phyloP scores from a whole-genome alignment of 1,140 invertebrate genomes.

The Helicoverpa armigera region DNA sequence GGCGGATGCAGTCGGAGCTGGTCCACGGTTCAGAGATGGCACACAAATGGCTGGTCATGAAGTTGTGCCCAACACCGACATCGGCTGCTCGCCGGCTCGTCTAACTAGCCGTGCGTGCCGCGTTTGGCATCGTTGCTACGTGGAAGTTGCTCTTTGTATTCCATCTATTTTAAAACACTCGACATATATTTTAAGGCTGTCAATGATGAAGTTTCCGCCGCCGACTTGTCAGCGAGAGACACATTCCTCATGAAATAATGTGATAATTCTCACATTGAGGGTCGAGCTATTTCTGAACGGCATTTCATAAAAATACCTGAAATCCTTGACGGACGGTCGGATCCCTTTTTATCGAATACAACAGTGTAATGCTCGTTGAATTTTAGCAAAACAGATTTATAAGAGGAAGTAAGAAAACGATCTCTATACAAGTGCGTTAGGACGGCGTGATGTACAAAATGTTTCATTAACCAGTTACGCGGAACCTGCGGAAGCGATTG shows the following conservation, averaged over 20 bases:
- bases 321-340: too few species aligned
- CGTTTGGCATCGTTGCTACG: slow-evolving; percentile 67
- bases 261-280: slow-evolving; percentile 11
- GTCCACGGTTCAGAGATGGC: too few species aligned
- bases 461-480: background rate
- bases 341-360: too few species aligned
- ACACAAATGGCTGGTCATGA: too few species aligned
- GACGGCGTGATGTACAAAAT: background rate
- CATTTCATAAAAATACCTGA: background rate
- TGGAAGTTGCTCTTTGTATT: slow-evolving; percentile 64
- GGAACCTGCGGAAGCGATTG: background rate
- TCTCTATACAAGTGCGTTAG: too few species aligned
- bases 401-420: too few species aligned
- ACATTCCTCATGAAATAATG: slow-evolving; percentile 11
- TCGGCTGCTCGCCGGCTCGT: too few species aligned
- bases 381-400: too few species aligned
- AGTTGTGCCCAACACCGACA: too few species aligned
- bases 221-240: background rate
- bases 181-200: slow-evolving; percentile 71
- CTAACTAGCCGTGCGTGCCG: slow-evolving; percentile 9
- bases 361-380: too few species aligned
- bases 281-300: slow-evolving; percentile 12
- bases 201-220: slow-evolving; percentile 59
- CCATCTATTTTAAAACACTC: slow-evolving; percentile 61
- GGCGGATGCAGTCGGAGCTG: too few species aligned